phyloP scores from a whole-genome alignment of 2,888 invertebrate species.

The Zhengitettix transpicula region DNA sequence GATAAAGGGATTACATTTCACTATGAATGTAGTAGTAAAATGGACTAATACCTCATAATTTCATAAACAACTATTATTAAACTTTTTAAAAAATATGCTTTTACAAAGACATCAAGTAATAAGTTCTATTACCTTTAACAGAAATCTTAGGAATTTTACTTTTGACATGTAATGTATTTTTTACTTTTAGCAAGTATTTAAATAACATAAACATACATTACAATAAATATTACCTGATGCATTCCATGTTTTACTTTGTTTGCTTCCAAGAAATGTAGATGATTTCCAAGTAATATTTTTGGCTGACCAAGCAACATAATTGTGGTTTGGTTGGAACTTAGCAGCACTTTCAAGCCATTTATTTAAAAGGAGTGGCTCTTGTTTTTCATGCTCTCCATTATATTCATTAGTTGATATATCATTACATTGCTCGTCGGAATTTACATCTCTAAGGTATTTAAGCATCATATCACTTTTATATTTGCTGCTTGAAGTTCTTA shows the following conservation, averaged over 20 bases:
- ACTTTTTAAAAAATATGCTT: too few species aligned
- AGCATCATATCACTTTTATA: conserved; percentile 43
- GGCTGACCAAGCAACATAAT: conserved; percentile 43
- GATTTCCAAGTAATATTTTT: conserved; percentile 8
- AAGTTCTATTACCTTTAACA: too few species aligned
- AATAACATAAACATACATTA: too few species aligned
- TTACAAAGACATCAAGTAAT: too few species aligned
- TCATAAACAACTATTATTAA: too few species aligned
- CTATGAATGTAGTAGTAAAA: too few species aligned
- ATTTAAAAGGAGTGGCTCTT: conserved; percentile 35
- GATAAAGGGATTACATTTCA: too few species aligned
- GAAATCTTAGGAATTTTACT: too few species aligned
- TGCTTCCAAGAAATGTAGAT: background rate
- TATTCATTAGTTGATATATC: background rate
- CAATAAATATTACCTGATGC: background rate
- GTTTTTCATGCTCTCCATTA: background rate
- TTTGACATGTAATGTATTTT: background rate
- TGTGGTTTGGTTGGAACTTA: conserved; percentile 52
- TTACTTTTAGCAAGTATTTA: background rate
- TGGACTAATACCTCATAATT: too few species aligned
- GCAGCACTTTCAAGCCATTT: conserved; percentile 64
- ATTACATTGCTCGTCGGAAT: background rate
- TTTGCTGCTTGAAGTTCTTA: conserved; percentile 21
- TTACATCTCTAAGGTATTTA: conserved; percentile 33
- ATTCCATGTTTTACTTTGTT: background rate